Conservation (phyloP, 92 coral and sea anemone species). For the Epizoanthus illoricatus region DNA sequence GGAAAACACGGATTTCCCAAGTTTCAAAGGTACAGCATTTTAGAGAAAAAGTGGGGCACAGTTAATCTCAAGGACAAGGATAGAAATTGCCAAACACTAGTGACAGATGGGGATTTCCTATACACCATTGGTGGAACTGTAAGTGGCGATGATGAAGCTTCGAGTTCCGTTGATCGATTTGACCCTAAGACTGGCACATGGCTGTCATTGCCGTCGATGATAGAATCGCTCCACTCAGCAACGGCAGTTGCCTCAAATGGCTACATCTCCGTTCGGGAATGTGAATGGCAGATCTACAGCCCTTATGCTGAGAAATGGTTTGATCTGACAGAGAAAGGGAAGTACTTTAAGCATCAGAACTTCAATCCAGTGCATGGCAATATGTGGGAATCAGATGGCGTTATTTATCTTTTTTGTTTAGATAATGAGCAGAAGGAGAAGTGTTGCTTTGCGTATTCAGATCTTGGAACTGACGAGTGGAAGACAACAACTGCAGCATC, state of each 20-base stretch:
- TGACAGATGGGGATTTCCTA: slow-evolving; percentile 26
- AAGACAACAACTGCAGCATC: slow-evolving; percentile 7
- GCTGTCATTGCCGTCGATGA: slow-evolving; percentile 20
- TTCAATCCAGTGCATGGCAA: slow-evolving; percentile 4
- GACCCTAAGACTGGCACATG: slow-evolving; percentile 22
- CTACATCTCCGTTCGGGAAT: slow-evolving; percentile 18
- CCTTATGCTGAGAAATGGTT: slow-evolving; percentile 21
- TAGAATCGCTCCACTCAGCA: slow-evolving; percentile 23
- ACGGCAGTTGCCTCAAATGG: slow-evolving; percentile 23
- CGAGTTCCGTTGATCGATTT: slow-evolving; percentile 17
- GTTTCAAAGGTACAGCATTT: slow-evolving; percentile 24
- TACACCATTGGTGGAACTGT: slow-evolving; percentile 19
- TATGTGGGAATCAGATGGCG: slow-evolving; percentile 26
- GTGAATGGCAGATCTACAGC: slow-evolving; percentile 15
- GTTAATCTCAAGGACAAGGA: slow-evolving; percentile 11
- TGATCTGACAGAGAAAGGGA: slow-evolving; percentile 22
- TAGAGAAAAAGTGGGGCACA: slow-evolving; percentile 29
- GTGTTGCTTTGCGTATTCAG: slow-evolving; percentile 31
- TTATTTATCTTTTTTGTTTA: slow-evolving; percentile 24
- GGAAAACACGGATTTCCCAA: slow-evolving; percentile 21
- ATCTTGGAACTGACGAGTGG: slow-evolving; percentile 16
- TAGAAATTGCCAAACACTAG: slow-evolving; percentile 22
- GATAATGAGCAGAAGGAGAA: background rate
- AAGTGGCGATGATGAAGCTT: slow-evolving; percentile 17
- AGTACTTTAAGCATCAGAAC: background rate